Evolutionary conservation across 2,797 vertebrate species (phyloP).

Genomic region (Ctenochaetus hawaiiensis): DNA sequence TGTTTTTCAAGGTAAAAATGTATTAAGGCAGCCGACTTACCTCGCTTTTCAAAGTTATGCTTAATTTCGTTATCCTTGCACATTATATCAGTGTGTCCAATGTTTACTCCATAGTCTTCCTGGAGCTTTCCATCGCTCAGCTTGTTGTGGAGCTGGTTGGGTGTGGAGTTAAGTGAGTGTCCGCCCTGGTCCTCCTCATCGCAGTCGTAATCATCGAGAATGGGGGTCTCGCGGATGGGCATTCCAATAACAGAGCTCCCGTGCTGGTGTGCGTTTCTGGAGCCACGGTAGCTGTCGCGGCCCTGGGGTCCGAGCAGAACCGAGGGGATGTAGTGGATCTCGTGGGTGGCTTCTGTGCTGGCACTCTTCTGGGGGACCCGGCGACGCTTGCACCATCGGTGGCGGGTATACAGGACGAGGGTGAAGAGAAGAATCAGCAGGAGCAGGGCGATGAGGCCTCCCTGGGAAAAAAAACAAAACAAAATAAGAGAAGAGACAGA

Average conservation of each 20-base stretch:
- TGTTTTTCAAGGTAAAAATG: constrained; percentile 16
- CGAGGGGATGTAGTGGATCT: constrained; percentile 99
- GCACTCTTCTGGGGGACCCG: constrained; percentile 96
- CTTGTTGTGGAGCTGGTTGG: constrained; percentile 84
- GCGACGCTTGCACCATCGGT: constrained; percentile 95
- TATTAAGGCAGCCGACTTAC: constrained; percentile 75
- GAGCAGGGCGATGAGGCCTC: constrained; percentile 95
- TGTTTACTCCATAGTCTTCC: constrained; percentile 79
- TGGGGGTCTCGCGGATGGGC: constrained; percentile 97
- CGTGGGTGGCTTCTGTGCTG: constrained; percentile 97
- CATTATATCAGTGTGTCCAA: constrained; percentile 86
- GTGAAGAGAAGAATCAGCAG: constrained; percentile 96
- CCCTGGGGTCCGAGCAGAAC: constrained; percentile 95
- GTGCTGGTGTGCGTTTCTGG: constrained; percentile 87
- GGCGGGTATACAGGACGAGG: constrained; percentile 93
- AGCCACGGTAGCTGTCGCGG: constrained; percentile 91
- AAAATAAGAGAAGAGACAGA: constrained; percentile 12
- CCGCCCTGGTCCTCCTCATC: constrained; percentile 89
- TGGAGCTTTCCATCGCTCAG: constrained; percentile 79
- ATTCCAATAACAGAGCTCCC: constrained; percentile 94
- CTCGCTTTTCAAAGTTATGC: constrained; percentile 91
- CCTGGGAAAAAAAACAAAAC: constrained; percentile 79
- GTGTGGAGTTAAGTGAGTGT: constrained; percentile 78
- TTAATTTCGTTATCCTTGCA: constrained; percentile 88
- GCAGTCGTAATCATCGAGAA: constrained; percentile 95